Conservation (phyloP, 2,797 vertebrate genomes). For the Mus spretus region DNA sequence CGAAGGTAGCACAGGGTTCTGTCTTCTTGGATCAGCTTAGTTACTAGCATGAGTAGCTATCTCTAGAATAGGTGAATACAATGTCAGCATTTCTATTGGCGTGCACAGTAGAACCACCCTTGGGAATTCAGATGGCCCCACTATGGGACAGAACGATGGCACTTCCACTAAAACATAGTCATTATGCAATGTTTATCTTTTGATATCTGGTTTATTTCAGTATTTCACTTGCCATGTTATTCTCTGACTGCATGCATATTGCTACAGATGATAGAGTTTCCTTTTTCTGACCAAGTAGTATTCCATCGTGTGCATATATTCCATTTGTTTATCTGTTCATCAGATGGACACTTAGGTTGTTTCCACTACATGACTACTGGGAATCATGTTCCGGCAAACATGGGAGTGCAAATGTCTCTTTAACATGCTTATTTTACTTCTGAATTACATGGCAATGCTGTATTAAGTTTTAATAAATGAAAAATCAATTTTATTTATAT, state of each 20-base stretch:
- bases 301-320: not conserved
- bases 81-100: not conserved
- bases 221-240: not conserved
- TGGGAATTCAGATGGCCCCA: not conserved
- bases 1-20: not conserved
- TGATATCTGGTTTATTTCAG: not conserved
- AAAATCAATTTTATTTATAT: not conserved
- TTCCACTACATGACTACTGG: not conserved
- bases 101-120: not conserved
- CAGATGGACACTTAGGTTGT: not conserved
- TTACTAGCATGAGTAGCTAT: not conserved
- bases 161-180: not conserved
- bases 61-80: not conserved
- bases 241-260: not conserved
- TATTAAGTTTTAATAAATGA: not conserved
- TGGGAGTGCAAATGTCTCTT: not conserved
- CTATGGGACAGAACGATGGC: not conserved
- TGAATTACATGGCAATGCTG: not conserved
- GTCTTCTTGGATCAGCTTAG: not conserved
- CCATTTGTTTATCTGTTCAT: constrained; percentile 4
- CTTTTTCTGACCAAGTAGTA: not conserved
- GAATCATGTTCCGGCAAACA: not conserved
- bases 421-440: not conserved
- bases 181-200: not conserved
- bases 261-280: not conserved